Base-by-base conservation (phyloP, 2,888 invertebrate species). In the Epinotia demarniana region DNA sequence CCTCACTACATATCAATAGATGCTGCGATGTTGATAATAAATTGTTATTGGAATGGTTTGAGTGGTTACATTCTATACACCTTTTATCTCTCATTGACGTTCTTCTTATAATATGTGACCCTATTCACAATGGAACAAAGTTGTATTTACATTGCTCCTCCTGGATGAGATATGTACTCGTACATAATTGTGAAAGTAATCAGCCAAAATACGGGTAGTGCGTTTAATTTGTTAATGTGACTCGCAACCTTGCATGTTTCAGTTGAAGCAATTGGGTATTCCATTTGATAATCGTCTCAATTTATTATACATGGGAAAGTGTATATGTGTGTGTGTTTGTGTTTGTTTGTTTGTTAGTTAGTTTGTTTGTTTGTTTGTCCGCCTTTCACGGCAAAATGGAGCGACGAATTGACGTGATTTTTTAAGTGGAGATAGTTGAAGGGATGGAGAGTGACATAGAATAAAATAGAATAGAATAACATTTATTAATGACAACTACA, bases 181-280 rank as follows among this genome's bases (percentile, higher is more conserved):
- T n/a, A n/a, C n/a, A n/a, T 27, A 13, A 19, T 33, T 63, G 3
- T 4, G 18, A 46, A 12, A 63, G 11, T 63, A 63, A 43, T 39
- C 16, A 43, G 27, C 19, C 8, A 12, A 23, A 74, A 60, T 70
- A 11, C 12, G 53, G 23, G 53, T 67, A 60, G n/a, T 18, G 49
- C 55, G 62, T 75, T 70, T 60, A 53, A 70, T 75, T 75, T 66
- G 69, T 70, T 64, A 70, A 75, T 75, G 75, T 39, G 19, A 23
- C 63, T 46, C 70, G 64, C 64, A 53, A 75, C 23, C 49, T 75
- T 49, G 75, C 75, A 39, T 75, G 75, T 53, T n/a, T 3, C 23
- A 58, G 68, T 63, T 39, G 69, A 63, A 74, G 57, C 19, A 63
- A 74, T 74, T 74, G 49, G 63, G 33, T 64, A 66, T 64, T 18